Base-by-base conservation (phyloP, 2,113 vertebrate species). In the Pterophyllum scalare region DNA sequence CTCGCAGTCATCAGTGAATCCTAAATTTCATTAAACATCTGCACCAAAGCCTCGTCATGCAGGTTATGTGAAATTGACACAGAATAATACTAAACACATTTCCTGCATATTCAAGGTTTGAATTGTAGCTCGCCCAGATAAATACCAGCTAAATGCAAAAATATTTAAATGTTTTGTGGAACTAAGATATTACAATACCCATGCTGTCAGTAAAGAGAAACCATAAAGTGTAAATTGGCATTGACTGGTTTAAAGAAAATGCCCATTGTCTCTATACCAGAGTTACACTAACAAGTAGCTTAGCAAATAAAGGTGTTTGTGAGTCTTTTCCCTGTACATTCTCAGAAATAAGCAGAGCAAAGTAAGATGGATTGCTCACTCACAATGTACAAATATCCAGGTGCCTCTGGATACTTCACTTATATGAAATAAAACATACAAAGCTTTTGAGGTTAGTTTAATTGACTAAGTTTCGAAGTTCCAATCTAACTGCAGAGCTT, bases 351-450 rank as follows among this genome's bases (percentile, higher is more conserved):
- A 46, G 40, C 26, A 43, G 19, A 8, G 26, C 35, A 70, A 70
- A 81, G 38, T 60, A 84, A 75, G 79, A 87, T 70, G 28, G 38
- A 87, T 84, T 38, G 58, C 67, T 19, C 46, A 5, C 46, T 79
- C 65, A 59, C 31, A 77, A 59, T 57, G 19, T 31, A 52, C 43
- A 79, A 38, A 75, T 24, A 4, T 58, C 19, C 7, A 14, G 59
- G 28, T 65, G 77, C 81, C n/a, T 83, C 46, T 31, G 60, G 77
- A 57, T 26, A 19, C 22, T 65, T 75, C 33, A 58, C 54, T 78
- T 84, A 46, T 43, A 62, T 79, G 17, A 78, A 82, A 70, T 77
- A 56, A 57, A 61, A 57, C 28, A 38, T 28, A 74, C 57, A 81
- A 79, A 76, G 49, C 31, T 64, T 64, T 77, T 65, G 22, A 80